A percentile compares a stretch with the other conserved stretches of the same genome.
Evolutionary conservation across 2,888 invertebrate species (phyloP).

Genomic region (Dasysyrphus tricinctus): DNA sequence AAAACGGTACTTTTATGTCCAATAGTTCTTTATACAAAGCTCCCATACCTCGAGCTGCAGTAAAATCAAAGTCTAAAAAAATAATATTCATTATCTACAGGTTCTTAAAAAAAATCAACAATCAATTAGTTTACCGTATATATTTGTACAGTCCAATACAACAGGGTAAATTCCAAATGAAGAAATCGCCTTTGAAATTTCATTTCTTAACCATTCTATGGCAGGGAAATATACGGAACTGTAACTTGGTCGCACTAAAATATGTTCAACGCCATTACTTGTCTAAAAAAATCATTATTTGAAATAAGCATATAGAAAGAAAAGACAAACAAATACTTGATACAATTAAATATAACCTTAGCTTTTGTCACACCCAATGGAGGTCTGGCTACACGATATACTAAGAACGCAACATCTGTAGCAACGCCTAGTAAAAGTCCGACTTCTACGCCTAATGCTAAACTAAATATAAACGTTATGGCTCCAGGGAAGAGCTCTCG

Average conservation of each 20-base stretch:
- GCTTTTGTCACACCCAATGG: conserved; percentile 89
- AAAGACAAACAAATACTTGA: background rate
- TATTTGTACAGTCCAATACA: conserved; percentile 91
- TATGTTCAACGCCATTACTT: conserved; percentile 87
- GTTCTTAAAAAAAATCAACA: background rate
- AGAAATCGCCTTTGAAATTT: conserved; percentile 89
- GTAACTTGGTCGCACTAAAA: conserved; percentile 91
- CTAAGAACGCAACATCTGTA: conserved; percentile 89
- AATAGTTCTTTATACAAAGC: conserved; percentile 89
- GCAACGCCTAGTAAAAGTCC: conserved; percentile 93
- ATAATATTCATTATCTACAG: background rate
- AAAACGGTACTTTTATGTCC: conserved; percentile 88
- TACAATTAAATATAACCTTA: conserved; percentile 85
- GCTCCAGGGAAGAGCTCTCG: conserved; percentile 92
- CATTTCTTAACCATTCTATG: conserved; percentile 91
- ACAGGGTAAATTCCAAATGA: conserved; percentile 90
- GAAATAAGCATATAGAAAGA: conserved; percentile 8
- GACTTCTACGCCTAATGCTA: conserved; percentile 92
- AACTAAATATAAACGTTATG: conserved; percentile 92
- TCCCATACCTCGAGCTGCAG: conserved; percentile 93
- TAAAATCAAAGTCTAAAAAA: conserved; percentile 90
- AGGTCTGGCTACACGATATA: conserved; percentile 93
- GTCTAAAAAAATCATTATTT: conserved; percentile 84
- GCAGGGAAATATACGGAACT: conserved; percentile 92
- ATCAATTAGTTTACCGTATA: conserved; percentile 85